Evolutionary conservation across 2,113 vertebrate species (phyloP).

Genomic region (Microcebus murinus): DNA sequence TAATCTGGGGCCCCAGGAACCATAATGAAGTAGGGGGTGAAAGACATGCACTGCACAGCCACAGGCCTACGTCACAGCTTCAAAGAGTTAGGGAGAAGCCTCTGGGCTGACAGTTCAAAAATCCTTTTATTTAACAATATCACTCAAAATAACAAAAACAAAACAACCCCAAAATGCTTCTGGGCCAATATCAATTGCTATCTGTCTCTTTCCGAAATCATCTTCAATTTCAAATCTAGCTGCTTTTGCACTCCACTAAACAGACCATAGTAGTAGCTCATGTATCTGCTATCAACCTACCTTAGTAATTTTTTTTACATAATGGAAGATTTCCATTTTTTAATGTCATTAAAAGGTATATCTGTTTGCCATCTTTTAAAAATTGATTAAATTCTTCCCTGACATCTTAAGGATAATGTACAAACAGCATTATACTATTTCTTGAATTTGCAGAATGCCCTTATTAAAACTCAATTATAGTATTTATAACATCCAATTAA

Average conservation of each 20-base stretch:
- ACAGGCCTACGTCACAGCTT: conserved; percentile 9
- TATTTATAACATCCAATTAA: neutral
- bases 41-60: neutral
- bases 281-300: neutral
- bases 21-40: neutral
- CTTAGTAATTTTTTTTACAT: neutral
- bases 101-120: conserved; percentile 5
- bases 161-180: neutral
- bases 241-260: neutral
- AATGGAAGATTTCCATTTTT: neutral
- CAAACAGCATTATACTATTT: neutral
- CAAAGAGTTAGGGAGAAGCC: neutral
- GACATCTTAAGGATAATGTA: neutral
- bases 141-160: neutral
- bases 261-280: neutral
- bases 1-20: conserved; percentile 6
- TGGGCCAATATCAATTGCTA: neutral
- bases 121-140: conserved; percentile 47
- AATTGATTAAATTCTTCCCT: conserved; percentile 20
- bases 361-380: neutral
- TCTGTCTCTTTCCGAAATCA: conserved; percentile 27
- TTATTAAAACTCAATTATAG: conserved; percentile 15
- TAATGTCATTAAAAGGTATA: neutral
- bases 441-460: conserved; percentile 33
- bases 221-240: conserved; percentile 44